Percentiles rank a stretch among this genome's conserved stretches.
Evolutionary conservation across 2,888 invertebrate species (phyloP).

Genomic region (Poecilobothrus nobilitatus): DNA sequence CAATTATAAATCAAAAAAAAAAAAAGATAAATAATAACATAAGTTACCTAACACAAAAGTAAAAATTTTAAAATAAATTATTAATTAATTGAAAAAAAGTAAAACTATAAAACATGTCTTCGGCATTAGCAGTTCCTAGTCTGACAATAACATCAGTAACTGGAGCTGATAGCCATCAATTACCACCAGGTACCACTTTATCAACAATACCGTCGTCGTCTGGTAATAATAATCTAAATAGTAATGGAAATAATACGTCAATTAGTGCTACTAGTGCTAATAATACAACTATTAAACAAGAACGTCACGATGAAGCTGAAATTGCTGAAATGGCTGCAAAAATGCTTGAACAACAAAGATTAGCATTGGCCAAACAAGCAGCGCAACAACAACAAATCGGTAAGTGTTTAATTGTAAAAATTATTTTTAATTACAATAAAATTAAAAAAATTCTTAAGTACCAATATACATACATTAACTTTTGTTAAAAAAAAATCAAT

Average conservation of each 20-base stretch:
- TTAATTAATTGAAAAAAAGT: neutral
- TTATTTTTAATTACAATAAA: too few species aligned
- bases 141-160: conserved; percentile 10
- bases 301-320: conserved; percentile 67
- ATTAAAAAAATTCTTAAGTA: too few species aligned
- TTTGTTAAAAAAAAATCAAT: too few species aligned
- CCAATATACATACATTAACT: too few species aligned
- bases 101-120: neutral
- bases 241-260: neutral
- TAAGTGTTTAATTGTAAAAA: neutral
- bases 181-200: conserved; percentile 11
- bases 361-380: conserved; percentile 46
- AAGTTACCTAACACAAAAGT: too few species aligned
- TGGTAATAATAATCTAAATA: too few species aligned
- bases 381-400: conserved; percentile 29
- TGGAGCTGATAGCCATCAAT: conserved; percentile 4
- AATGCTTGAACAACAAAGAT: conserved; percentile 75
- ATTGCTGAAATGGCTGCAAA: conserved; percentile 78
- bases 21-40: too few species aligned
- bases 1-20: too few species aligned
- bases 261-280: conserved; percentile 31
- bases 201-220: neutral
- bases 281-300: conserved; percentile 38
- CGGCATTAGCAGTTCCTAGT: neutral
- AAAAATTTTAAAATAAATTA: neutral